These are phyloP conservation scores for Globia sparganii DNA, from an alignment of 2,888 invertebrate species.

Conservation along the genomic window DNA sequence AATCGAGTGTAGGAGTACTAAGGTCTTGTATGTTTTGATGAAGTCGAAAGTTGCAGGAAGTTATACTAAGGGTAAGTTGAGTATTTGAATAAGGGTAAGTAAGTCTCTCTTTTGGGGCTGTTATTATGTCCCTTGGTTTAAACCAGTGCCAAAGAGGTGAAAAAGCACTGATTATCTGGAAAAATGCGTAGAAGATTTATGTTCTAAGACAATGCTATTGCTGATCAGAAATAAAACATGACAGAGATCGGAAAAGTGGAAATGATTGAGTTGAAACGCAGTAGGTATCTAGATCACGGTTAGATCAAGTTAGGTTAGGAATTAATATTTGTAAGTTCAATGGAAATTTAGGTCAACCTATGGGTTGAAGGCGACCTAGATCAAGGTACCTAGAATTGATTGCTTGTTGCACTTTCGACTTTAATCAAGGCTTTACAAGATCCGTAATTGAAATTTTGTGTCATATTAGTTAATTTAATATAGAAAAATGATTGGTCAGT, in stretches of 20 bases:
- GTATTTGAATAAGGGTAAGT: too few relatives aligned
- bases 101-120: background rate
- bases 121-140: background rate
- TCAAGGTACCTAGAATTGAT: background rate
- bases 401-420: constrained; percentile 25
- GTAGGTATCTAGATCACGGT: background rate
- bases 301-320: background rate
- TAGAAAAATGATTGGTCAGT: constrained; percentile 33
- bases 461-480: constrained; percentile 61
- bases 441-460: constrained; percentile 45
- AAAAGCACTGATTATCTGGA: background rate
- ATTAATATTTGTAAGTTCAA: background rate
- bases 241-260: background rate
- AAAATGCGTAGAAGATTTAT: background rate
- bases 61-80: too few relatives aligned
- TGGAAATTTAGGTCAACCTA: background rate
- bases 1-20: constrained; percentile 21
- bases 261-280: background rate
- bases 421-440: background rate
- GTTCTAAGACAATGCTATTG: background rate
- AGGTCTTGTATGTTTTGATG: constrained; percentile 22
- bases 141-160: background rate
- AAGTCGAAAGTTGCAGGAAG: constrained; percentile 6
- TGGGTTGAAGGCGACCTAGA: too few relatives aligned
- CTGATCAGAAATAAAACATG: background rate